phyloP scores from a whole-genome alignment of 1,140 invertebrate genomes.

The Drosophila watanabei region DNA sequence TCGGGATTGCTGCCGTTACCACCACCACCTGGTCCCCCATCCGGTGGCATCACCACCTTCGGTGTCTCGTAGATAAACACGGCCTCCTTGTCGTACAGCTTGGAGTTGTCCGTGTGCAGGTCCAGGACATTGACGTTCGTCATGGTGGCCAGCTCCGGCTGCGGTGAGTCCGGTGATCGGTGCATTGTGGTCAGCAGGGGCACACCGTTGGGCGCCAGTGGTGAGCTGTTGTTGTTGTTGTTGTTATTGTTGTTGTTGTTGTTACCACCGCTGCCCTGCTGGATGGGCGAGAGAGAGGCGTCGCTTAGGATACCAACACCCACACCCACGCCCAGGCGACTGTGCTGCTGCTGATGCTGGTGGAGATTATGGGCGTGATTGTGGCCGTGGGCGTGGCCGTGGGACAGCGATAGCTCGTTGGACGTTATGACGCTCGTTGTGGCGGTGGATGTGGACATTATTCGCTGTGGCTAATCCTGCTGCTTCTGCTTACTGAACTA shows the following conservation, averaged over 20 bases:
- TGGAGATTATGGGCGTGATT: conserved; percentile 46
- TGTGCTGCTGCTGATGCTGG: conserved; percentile 46
- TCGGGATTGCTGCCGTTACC: conserved; percentile 49
- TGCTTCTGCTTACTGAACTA: conserved; percentile 43
- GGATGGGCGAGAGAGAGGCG: conserved; percentile 75
- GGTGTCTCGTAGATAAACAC: conserved; percentile 85
- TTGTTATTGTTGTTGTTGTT: conserved; percentile 59
- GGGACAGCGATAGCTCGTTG: conserved; percentile 79
- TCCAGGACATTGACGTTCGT: conserved; percentile 90
- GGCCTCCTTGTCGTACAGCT: conserved; percentile 82
- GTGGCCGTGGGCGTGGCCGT: conserved; percentile 50
- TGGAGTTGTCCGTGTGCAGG: conserved; percentile 87
- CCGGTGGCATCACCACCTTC: conserved; percentile 79
- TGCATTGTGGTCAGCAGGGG: conserved; percentile 79
- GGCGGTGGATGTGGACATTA: conserved; percentile 81
- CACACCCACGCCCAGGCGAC: conserved; percentile 55
- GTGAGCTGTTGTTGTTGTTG: conserved; percentile 61
- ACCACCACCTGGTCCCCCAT: conserved; percentile 20
- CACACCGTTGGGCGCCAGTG: conserved; percentile 74
- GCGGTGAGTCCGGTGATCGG: conserved; percentile 87
- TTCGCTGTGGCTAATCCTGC: conserved; percentile 19
- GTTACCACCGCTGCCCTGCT: conserved; percentile 66
- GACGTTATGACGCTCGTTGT: conserved; percentile 83
- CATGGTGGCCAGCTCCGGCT: conserved; percentile 92
- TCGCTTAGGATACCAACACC: conserved; percentile 67